phyloP scores from a whole-genome alignment of 2,113 vertebrate species.

The Leuciscus idus region DNA sequence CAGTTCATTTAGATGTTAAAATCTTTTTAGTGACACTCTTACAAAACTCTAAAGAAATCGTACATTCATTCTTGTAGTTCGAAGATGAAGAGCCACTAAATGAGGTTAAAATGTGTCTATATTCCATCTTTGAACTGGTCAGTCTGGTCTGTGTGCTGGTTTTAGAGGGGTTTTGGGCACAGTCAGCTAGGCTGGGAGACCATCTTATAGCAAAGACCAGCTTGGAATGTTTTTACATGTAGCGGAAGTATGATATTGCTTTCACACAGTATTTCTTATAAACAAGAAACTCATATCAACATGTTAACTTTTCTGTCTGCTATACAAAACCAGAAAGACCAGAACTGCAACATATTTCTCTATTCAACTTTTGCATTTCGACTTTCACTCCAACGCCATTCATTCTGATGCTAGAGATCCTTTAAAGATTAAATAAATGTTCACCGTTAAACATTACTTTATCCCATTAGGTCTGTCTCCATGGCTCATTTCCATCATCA shows the following conservation, averaged over 20 bases:
- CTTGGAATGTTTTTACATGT: not conserved
- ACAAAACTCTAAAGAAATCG: not conserved
- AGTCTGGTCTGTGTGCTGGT: not conserved
- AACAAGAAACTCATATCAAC: not conserved
- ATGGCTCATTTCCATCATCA: constrained; percentile 50
- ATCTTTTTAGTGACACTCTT: not conserved
- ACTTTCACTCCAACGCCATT: not conserved
- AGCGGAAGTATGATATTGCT: not conserved
- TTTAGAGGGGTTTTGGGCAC: not conserved
- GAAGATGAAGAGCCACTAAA: not conserved
- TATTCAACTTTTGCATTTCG: not conserved
- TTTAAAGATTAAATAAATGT: constrained; percentile 47
- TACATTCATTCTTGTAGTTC: not conserved
- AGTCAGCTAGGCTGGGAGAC: too few species aligned
- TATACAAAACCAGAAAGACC: not conserved
- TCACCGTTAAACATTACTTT: constrained; percentile 52
- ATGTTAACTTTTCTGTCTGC: not conserved
- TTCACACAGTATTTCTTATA: not conserved
- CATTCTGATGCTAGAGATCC: constrained; percentile 7
- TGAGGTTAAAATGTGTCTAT: not conserved
- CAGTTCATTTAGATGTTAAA: not conserved
- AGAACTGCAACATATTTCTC: not conserved
- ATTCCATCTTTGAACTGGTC: not conserved
- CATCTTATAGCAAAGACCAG: too few species aligned
- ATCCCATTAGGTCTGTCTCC: constrained; percentile 55